Evolutionary conservation across 2,113 vertebrate species (phyloP).

Genomic region (Poeciliopsis prolifica): DNA sequence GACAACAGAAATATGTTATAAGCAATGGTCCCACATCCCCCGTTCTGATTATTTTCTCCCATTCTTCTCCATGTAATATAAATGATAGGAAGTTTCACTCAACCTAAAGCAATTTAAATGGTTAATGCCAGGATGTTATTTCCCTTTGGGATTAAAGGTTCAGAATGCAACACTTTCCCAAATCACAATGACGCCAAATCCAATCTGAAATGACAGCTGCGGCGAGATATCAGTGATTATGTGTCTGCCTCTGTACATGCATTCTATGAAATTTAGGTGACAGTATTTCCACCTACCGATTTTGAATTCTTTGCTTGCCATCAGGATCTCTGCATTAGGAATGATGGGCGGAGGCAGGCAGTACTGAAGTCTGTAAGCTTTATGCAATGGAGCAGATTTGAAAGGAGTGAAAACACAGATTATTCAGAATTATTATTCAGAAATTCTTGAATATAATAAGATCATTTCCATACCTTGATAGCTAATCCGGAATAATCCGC

Average conservation of each 20-base stretch:
- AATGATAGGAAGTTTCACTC: constrained; percentile 38
- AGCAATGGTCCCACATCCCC: constrained; percentile 39
- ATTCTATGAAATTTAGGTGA: constrained; percentile 17
- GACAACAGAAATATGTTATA: constrained; percentile 16
- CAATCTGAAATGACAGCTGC: constrained; percentile 12
- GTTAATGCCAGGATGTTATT: constrained; percentile 58
- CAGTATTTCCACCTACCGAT: constrained; percentile 83
- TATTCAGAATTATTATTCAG: background rate
- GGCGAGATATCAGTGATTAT: background rate
- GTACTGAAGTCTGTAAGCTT: constrained; percentile 93
- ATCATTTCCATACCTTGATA: constrained; percentile 84
- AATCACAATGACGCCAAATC: constrained; percentile 1
- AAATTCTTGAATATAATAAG: background rate
- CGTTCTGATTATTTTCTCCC: constrained; percentile 28
- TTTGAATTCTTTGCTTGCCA: constrained; percentile 94
- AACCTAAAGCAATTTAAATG: constrained; percentile 36
- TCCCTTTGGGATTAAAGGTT: constrained; percentile 39
- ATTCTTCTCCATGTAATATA: constrained; percentile 31
- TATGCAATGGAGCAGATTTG: constrained; percentile 36
- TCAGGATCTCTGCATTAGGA: constrained; percentile 93
- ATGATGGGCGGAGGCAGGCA: constrained; percentile 92
- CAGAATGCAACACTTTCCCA: background rate
- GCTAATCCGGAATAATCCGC: constrained; percentile 88
- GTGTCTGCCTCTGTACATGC: constrained; percentile 1
- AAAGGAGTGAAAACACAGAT: constrained; percentile 22